A percentile compares a stretch with the other conserved stretches of the same genome.
Conservation (phyloP, 2,113 vertebrate species). For the Solea solea region DNA sequence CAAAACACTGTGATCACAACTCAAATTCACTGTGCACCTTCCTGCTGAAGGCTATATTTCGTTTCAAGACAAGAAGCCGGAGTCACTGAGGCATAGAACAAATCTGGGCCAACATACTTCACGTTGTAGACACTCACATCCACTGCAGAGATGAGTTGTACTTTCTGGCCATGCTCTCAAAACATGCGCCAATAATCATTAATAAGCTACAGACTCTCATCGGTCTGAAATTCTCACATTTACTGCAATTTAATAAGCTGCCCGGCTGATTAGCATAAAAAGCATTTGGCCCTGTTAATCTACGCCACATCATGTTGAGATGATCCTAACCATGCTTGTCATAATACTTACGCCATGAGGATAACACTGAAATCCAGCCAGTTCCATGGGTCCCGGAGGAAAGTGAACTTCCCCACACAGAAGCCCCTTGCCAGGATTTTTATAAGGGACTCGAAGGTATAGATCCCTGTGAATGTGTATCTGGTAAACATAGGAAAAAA, state of each 20-base stretch:
- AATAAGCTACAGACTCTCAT: slow-evolving; percentile 23
- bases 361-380: slow-evolving; percentile 99
- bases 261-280: slow-evolving; percentile 44
- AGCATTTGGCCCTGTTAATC: slow-evolving; percentile 37
- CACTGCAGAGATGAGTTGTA: slow-evolving; percentile 31
- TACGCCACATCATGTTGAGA: slow-evolving; percentile 44
- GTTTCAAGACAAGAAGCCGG: slow-evolving; percentile 15
- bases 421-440: slow-evolving; percentile 99
- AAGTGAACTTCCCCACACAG: slow-evolving; percentile 97
- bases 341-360: slow-evolving; percentile 95
- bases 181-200: background rate
- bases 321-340: slow-evolving; percentile 40
- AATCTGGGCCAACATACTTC: slow-evolving; percentile 24
- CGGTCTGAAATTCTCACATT: slow-evolving; percentile 22
- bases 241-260: slow-evolving; percentile 10
- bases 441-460: slow-evolving; percentile 97
- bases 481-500: slow-evolving; percentile 67
- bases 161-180: slow-evolving; percentile 16
- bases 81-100: slow-evolving; percentile 29
- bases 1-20: background rate
- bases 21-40: background rate
- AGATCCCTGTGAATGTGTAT: slow-evolving; percentile 99
- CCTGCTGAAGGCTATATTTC: slow-evolving; percentile 30
- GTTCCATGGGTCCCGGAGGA: slow-evolving; percentile 98
- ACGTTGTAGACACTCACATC: slow-evolving; percentile 35